Base-by-base conservation (phyloP, 1,140 invertebrate genomes). In the Nasonia vitripennis region DNA sequence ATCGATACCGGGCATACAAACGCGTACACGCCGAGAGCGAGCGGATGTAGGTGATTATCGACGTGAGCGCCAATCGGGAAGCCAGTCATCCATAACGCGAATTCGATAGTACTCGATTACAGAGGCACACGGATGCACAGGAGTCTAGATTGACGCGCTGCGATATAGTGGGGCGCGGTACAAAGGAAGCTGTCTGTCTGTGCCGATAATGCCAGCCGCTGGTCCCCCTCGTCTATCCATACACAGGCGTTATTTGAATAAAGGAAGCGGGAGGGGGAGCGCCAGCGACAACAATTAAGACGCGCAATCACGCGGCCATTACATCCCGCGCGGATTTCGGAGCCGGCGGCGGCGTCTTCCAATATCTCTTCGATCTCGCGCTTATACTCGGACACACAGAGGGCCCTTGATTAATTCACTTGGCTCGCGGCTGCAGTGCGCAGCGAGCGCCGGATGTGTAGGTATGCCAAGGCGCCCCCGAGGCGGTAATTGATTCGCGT, bases 401-500 rank as follows among this genome's bases (percentile, higher is more conserved):
- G 51, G 2, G 5, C 17, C 55, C 89, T 91, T 91, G 91, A 93
- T 93, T 92, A 91, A 92, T 92, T 91, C 89, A 91, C 88, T 91
- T 91, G 90, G 87, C 87, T 80, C 87, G 81, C 41, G 79, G 81
- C 27, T 27, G 27, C 27, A 27, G 0, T 27, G 27, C 27, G 27
- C 0, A 88, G 81, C 86, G 90, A 88, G n/a, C 55, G 5, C 55
- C 55, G 55, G 55, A 62, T 62, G 55, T 55, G 11, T 55, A 83
- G 82, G 85, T 88, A 88, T 91, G 88, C 92, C 23, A 88, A 89
- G 88, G 89, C 6, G 9, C 88, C 17, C 55, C 87, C 70, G 62
- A 85, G 90, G 88, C 86, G 55, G 80, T 91, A 93, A 93, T 93
- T 92, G 91, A 92, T 90, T 93, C 89, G 92, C 92, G 92, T 92